Evolutionary conservation across 2,113 vertebrate genomes (phyloP).

Genomic region (Catharus bicknelli): DNA sequence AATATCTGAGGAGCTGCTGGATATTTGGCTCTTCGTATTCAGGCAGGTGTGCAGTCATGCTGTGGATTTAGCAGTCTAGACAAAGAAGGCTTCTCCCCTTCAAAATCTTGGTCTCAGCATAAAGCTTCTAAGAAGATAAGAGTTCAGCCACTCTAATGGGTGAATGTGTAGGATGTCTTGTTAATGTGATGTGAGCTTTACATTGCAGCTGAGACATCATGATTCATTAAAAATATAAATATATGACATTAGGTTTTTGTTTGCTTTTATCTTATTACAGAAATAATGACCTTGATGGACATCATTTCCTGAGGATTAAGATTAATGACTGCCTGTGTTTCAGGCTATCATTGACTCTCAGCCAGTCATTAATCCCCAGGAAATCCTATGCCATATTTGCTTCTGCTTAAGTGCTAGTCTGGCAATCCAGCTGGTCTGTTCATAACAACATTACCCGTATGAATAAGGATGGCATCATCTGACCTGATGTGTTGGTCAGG

Average conservation of each 20-base stretch:
- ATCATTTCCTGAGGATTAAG: constrained; percentile 60
- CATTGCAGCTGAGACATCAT: constrained; percentile 5
- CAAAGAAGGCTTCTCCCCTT: neutral
- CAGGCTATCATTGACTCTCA: constrained; percentile 56
- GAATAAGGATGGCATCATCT: neutral
- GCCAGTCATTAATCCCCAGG: constrained; percentile 56
- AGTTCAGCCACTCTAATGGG: neutral
- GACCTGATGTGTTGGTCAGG: neutral
- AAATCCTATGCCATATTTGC: constrained; percentile 65
- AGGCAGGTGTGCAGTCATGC: neutral
- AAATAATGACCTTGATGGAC: constrained; percentile 45
- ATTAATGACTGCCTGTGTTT: constrained; percentile 43
- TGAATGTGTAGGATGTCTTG: neutral
- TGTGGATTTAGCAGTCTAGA: constrained; percentile 6
- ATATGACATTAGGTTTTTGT: neutral
- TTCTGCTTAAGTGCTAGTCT: constrained; percentile 53
- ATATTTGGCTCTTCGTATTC: neutral
- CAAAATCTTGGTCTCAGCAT: neutral
- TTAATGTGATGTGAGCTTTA: neutral
- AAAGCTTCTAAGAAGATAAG: neutral
- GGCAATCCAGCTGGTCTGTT: constrained; percentile 8
- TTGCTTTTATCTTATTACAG: constrained; percentile 49
- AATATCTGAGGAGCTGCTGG: neutral
- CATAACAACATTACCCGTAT: neutral
- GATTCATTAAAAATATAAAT: constrained; percentile 1